These are phyloP conservation scores for Montipora capricornis DNA, from an alignment of 64 coral and sea anemone genomes.

Conservation along the genomic window DNA sequence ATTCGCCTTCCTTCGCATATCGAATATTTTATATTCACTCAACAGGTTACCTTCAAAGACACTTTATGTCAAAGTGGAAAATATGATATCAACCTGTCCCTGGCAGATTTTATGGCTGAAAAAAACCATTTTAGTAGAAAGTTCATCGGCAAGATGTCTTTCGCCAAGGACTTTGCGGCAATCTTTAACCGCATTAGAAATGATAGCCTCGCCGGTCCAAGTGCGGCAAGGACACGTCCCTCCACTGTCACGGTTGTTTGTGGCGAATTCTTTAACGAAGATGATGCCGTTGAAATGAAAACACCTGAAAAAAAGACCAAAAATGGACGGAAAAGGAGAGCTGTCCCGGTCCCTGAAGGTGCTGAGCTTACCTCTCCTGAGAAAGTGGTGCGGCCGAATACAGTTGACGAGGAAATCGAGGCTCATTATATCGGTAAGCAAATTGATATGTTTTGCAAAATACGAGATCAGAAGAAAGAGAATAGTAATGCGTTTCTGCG, in stretches of 20 bases:
- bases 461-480: background rate
- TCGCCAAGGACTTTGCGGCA: background rate
- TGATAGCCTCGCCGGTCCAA: too few relatives aligned
- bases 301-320: background rate
- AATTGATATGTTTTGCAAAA: too few relatives aligned
- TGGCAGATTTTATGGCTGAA: background rate
- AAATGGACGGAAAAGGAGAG: background rate
- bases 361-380: background rate
- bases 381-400: background rate
- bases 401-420: background rate
- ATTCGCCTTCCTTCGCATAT: too few relatives aligned
- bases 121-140: background rate
- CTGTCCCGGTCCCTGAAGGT: background rate
- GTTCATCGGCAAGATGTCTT: background rate
- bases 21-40: background rate
- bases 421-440: background rate
- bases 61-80: background rate
- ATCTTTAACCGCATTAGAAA: background rate
- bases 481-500: background rate
- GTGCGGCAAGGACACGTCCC: too few relatives aligned
- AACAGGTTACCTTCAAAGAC: slow-evolving; percentile 9
- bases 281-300: background rate
- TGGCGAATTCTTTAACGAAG: background rate
- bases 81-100: background rate
- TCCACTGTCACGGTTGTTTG: background rate